Conservation (phyloP, 2,113 vertebrate species). For the human region GRCh38 chr2:45513001-45513500, state of each 20-base stretch:
- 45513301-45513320: background rate
- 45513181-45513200: background rate
- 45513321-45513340: background rate
- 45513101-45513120: background rate
- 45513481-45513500: background rate
- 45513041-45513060: background rate
- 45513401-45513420: background rate
- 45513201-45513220: background rate
- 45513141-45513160: background rate
- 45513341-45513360: background rate
- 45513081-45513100: too few species aligned
- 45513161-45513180: background rate
- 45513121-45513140: background rate
- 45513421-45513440: background rate
- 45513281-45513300: background rate
- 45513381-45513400: background rate
- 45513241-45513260: background rate
- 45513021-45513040: background rate
- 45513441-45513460: background rate
- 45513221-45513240: background rate
- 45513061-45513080: background rate
- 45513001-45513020: background rate
- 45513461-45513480: constrained; percentile 6
- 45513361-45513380: background rate
- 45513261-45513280: background rate